phyloP scores from a whole-genome alignment of 2,888 invertebrate species.

The Dexiosoma caninum region DNA sequence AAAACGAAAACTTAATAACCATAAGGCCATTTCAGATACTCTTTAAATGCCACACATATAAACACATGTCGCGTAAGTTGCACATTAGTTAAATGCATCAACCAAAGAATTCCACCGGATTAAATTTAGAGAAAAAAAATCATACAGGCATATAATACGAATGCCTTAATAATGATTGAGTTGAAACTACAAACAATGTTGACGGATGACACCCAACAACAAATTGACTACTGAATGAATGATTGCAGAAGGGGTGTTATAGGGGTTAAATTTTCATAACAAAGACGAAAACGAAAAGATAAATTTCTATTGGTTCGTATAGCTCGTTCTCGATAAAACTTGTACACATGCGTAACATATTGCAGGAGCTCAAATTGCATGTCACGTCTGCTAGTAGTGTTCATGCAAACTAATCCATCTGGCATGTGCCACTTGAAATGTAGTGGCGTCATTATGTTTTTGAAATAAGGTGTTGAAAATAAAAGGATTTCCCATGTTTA shows the following conservation, averaged over 20 bases:
- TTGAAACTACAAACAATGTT: conserved; percentile 26
- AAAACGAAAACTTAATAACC: conserved; percentile 38
- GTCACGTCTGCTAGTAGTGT: conserved; percentile 4
- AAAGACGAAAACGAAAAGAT: conserved; percentile 3
- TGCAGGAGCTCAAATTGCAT: conserved; percentile 50
- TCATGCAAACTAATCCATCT: conserved; percentile 49
- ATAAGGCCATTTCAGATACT: conserved; percentile 17
- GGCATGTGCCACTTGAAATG: conserved; percentile 58
- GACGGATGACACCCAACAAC: conserved; percentile 46
- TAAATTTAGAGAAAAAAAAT: background rate
- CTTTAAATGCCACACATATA: conserved; percentile 23
- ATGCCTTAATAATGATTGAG: conserved; percentile 42
- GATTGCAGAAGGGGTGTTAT: conserved; percentile 38
- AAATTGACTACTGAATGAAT: conserved; percentile 16
- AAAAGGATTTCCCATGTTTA: conserved; percentile 20
- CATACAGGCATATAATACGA: background rate
- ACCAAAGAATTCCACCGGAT: conserved; percentile 38
- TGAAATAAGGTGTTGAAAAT: conserved; percentile 43
- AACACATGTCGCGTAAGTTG: conserved; percentile 46
- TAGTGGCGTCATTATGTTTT: conserved; percentile 11
- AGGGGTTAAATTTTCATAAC: conserved; percentile 36
- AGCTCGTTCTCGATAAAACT: conserved; percentile 3
- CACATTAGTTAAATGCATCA: conserved; percentile 1
- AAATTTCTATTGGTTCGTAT: conserved; percentile 17
- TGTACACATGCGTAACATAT: conserved; percentile 53